A percentile compares a stretch with the other conserved stretches of the same genome.
Evolutionary conservation across 2,888 invertebrate genomes (phyloP).

Genomic region (Drosophila ustulata): DNA sequence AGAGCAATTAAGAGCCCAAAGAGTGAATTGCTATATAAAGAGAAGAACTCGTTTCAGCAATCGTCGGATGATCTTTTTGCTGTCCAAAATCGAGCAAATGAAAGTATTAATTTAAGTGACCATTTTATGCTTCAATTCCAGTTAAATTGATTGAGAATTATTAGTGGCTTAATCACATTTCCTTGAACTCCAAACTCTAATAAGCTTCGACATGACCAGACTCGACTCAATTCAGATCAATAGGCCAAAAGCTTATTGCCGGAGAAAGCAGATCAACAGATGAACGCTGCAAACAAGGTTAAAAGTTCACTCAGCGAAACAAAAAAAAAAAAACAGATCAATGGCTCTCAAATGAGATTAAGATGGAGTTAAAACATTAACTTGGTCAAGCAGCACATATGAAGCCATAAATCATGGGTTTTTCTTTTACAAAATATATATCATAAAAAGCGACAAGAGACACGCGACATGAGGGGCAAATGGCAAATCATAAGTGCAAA

Average conservation of each 20-base stretch:
- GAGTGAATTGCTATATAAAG: conserved; percentile 1
- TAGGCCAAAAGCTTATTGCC: conserved; percentile 45
- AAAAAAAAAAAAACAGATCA: neutral
- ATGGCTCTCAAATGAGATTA: conserved; percentile 23
- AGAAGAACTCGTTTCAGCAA: conserved; percentile 33
- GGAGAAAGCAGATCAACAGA: conserved; percentile 52
- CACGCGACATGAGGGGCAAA: conserved; percentile 53
- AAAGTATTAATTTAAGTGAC: neutral
- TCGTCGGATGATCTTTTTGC: conserved; percentile 3
- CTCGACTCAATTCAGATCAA: conserved; percentile 39
- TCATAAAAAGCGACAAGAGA: conserved; percentile 46
- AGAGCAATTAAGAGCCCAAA: conserved; percentile 19
- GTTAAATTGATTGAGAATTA: neutral
- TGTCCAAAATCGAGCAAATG: neutral
- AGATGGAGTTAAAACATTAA: conserved; percentile 19
- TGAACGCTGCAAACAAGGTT: conserved; percentile 52
- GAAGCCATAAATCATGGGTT: conserved; percentile 21
- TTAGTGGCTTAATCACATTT: conserved; percentile 31
- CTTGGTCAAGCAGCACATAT: neutral
- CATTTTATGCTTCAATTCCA: neutral
- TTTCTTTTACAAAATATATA: conserved; percentile 10
- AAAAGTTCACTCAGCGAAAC: conserved; percentile 39
- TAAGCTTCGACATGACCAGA: conserved; percentile 2
- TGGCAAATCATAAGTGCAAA: conserved; percentile 54
- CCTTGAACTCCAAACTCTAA: conserved; percentile 11